Conservation (phyloP, 2,797 vertebrate species). For the Gymnothorax reevesii region DNA sequence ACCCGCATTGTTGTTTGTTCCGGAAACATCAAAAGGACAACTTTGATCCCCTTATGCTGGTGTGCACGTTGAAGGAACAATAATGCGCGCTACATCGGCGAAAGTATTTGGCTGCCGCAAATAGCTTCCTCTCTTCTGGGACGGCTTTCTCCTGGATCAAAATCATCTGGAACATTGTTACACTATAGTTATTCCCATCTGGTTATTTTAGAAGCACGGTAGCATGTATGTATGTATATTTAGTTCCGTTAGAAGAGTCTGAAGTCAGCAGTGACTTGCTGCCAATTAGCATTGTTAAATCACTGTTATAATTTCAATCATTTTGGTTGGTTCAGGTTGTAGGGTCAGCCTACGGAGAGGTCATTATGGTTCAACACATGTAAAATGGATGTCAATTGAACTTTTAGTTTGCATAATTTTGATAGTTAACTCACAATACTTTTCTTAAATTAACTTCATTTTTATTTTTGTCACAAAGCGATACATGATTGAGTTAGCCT, state of each 20-base stretch:
- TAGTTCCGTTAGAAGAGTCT: background rate
- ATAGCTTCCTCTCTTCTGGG: background rate
- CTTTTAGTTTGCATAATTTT: no score
- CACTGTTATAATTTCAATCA: background rate
- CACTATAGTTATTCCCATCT: background rate
- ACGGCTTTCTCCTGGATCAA: no score
- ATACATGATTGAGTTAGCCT: no score
- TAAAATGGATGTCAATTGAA: no score
- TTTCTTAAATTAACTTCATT: no score
- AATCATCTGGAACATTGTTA: no score
- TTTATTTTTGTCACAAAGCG: no score
- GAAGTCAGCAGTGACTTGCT: background rate
- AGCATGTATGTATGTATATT: background rate
- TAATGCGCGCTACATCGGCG: no score
- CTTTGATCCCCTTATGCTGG: background rate
- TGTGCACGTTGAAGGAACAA: no score
- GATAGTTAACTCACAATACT: no score
- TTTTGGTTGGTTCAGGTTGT: background rate
- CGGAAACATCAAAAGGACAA: conserved; percentile 5
- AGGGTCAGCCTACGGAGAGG: background rate
- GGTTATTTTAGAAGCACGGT: background rate
- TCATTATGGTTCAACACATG: background rate
- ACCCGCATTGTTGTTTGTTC: background rate
- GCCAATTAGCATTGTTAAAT: background rate
- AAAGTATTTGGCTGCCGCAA: background rate